These are phyloP conservation scores for Leucophenga montana DNA, from an alignment of 2,888 invertebrate genomes.

Conservation along the genomic window DNA sequence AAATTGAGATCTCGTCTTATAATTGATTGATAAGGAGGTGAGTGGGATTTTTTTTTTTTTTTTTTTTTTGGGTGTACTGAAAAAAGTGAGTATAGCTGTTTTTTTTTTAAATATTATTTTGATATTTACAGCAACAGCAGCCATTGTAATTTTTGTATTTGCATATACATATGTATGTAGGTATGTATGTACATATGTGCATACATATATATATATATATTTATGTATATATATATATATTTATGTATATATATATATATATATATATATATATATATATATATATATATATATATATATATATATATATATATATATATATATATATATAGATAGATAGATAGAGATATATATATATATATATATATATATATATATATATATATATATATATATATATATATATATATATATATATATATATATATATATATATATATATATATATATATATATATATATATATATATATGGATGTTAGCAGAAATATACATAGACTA, in stretches of 20 bases:
- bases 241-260: conserved; percentile 10
- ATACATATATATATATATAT: too few species aligned
- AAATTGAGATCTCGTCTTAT: background rate
- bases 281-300: conserved; percentile 9
- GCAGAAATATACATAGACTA: too few species aligned
- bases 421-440: too few species aligned
- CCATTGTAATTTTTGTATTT: too few species aligned
- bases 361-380: conserved; percentile 15
- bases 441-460: too few species aligned
- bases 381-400: background rate
- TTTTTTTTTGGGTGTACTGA: too few species aligned
- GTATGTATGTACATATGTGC: too few species aligned
- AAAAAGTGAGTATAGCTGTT: too few species aligned
- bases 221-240: background rate
- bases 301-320: conserved; percentile 4
- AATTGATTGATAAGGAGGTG: background rate
- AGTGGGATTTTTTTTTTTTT: background rate
- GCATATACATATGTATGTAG: too few species aligned
- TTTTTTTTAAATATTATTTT: background rate
- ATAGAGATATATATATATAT: conserved; percentile 10
- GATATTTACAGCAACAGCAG: too few species aligned
- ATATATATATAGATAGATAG: conserved; percentile 1
- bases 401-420: too few species aligned
- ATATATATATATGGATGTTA: too few species aligned
- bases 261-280: background rate